Evolutionary conservation across 2,888 invertebrate genomes (phyloP).

Genomic region (Elysia crispata): DNA sequence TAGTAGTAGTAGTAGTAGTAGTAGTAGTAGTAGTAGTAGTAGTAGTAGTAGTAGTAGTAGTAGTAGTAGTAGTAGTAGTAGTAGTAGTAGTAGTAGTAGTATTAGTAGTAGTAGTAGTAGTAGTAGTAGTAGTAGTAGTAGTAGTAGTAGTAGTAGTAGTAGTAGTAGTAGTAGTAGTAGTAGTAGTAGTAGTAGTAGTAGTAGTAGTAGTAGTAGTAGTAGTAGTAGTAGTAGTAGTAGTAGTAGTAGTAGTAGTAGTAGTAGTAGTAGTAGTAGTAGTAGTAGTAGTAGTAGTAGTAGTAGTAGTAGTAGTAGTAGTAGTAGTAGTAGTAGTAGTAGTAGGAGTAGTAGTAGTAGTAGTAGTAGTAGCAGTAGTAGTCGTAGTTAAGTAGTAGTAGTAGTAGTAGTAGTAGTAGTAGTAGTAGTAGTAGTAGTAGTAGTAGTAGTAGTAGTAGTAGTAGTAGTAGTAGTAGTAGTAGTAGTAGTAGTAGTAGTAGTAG

Average conservation of each 20-base stretch:
- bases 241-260: conserved; percentile 22
- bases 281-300: conserved; percentile 4
- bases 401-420: conserved; percentile 9
- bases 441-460: conserved; percentile 9
- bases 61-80: conserved; percentile 26
- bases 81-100: too few species aligned
- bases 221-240: conserved; percentile 27
- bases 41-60: conserved; percentile 9
- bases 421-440: conserved; percentile 9
- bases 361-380: too few species aligned
- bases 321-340: too few species aligned
- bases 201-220: conserved; percentile 42
- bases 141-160: conserved; percentile 40
- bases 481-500: conserved; percentile 9
- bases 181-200: conserved; percentile 42
- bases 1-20: conserved; percentile 28
- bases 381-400: too few species aligned
- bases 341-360: too few species aligned
- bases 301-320: conserved; percentile 9
- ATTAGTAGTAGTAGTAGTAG: too few species aligned
- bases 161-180: conserved; percentile 42
- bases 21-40: conserved; percentile 9
- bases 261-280: conserved; percentile 9
- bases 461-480: conserved; percentile 9
- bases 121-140: conserved; percentile 40